Base-by-base conservation (phyloP, 1,140 invertebrate species). In the Nylanderia fulva region DNA sequence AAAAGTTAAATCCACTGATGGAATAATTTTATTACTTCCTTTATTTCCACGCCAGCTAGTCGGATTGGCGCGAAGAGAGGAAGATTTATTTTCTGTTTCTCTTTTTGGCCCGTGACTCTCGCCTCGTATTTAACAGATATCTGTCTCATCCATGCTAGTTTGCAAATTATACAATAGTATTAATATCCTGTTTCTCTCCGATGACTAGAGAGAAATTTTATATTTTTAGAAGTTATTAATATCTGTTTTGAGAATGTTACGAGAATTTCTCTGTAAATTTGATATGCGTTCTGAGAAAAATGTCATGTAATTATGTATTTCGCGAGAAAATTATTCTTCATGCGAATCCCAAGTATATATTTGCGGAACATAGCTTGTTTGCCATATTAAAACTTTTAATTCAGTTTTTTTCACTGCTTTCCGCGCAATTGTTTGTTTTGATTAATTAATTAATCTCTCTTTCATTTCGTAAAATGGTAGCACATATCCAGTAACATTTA, bases 21-120 rank as follows among this genome's bases (percentile, higher is more conserved):
- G 15, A 84, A 84, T 84, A 84, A 84, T 84, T 84, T 63, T 84
- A 61, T 83, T 74, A 76, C 42, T 39, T 60, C 8, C 13, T 83
- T 75, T 63, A 76, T 63, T 63, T 76, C 9, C 45, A n/a, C 56
- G 1, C 42, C 11, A 27, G 15, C 29, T 21, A 21, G 29, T 52
- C n/a, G 33, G 33, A 84, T 76, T 58, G 42, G 18, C 27, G 33
- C 39, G 45, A 56, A 15, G 42, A 58, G 24, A 60, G 15, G 6
- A 24, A 48, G 71, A 75, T 63, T 84, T 84, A 82, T 82, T 58
- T 58, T 33, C 29, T 18, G 8, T 39, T 75, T 5, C 18, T 8
- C 18, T 69, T 79, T 54, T 21, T n/a, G n/a, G 29, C n/a, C 0
- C n/a, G 42, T 52, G 11, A 45, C 15, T 48, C 4, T 48, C 15